Evolutionary conservation across 2,888 invertebrate genomes (phyloP).

Genomic region (Chirona hameri): DNA sequence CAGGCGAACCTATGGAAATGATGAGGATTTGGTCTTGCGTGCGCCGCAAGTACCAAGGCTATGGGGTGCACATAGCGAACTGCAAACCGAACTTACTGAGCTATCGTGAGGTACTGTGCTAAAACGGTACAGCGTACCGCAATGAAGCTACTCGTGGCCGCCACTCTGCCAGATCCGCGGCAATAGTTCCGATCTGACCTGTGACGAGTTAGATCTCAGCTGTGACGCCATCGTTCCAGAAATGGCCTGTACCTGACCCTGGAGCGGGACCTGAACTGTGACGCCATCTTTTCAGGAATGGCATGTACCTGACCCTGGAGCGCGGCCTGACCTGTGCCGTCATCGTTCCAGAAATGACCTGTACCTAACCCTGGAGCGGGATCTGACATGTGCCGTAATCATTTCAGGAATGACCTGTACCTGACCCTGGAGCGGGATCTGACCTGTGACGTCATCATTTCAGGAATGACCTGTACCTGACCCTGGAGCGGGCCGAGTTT

Average conservation of each 20-base stretch:
- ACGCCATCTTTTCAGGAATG: no score
- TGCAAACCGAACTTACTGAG: no score
- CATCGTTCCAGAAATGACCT: background rate
- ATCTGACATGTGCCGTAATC: background rate
- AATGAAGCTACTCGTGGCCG: no score
- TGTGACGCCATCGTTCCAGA: no score
- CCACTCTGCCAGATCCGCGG: no score
- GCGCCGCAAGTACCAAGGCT: background rate
- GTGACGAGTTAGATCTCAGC: no score
- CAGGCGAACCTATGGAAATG: background rate
- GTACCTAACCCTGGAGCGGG: background rate
- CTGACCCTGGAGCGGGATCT: background rate
- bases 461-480: conserved; percentile 87
- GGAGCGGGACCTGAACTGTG: no score
- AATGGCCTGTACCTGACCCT: no score
- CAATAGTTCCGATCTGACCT: no score
- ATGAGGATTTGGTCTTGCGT: background rate
- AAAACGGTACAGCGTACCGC: no score
- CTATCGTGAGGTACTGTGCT: no score
- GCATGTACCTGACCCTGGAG: background rate
- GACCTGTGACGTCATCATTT: background rate
- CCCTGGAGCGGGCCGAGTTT: conserved; percentile 81
- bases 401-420: background rate
- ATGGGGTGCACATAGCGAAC: no score
- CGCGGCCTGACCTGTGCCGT: background rate